phyloP scores from a whole-genome alignment of 2,797 vertebrate species.

The Brachyrhaphis roseni region DNA sequence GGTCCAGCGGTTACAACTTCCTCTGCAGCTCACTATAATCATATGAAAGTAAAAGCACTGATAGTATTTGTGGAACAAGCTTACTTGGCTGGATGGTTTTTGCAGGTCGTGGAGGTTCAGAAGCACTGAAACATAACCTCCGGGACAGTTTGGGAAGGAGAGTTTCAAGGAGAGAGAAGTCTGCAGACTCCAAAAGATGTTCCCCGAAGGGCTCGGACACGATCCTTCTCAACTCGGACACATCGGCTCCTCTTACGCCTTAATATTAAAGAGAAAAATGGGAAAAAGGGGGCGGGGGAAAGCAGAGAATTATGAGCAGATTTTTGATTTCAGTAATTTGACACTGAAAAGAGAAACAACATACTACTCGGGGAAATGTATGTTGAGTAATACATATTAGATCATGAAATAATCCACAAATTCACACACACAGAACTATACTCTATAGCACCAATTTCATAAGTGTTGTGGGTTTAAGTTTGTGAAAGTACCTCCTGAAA shows the following conservation, averaged over 20 bases:
- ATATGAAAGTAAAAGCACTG: not conserved
- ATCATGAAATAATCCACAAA: not conserved
- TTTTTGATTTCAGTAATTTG: not conserved
- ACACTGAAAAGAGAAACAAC: not conserved
- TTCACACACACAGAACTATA: not conserved
- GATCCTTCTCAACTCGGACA: constrained; percentile 79
- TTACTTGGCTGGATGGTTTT: constrained; percentile 74
- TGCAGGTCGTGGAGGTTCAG: constrained; percentile 85
- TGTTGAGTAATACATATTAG: not conserved
- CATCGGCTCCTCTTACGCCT: constrained; percentile 84
- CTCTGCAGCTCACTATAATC: not conserved
- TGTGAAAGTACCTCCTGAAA: not conserved
- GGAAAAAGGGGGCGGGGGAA: not conserved
- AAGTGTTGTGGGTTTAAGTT: not conserved
- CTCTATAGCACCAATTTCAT: not conserved
- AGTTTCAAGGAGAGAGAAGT: constrained; percentile 76
- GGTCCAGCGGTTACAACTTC: not conserved
- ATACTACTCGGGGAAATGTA: constrained; percentile 34
- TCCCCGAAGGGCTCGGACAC: constrained; percentile 85
- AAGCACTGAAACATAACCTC: constrained; percentile 86
- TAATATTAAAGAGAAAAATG: constrained; percentile 4
- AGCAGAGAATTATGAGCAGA: not conserved
- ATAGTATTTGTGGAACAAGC: not conserved
- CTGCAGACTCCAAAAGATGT: constrained; percentile 78
- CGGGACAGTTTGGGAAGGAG: constrained; percentile 84